Percentiles rank a stretch among this genome's conserved stretches.
Conservation (phyloP, 1,140 invertebrate species). For the Olivierus martensii region DNA sequence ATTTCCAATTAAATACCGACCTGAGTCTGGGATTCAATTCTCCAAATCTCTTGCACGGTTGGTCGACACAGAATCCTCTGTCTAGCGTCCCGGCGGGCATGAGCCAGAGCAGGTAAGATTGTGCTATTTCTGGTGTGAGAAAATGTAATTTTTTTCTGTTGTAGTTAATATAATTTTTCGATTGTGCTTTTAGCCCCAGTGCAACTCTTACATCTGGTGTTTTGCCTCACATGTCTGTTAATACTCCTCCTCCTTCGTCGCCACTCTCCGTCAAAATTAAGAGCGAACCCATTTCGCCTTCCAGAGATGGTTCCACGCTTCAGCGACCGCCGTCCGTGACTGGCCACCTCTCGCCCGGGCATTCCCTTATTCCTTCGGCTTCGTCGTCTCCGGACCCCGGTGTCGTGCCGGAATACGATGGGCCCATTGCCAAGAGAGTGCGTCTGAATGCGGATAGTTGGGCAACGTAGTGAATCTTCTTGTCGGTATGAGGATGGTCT, state of each 20-base stretch:
- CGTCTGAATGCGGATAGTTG: conserved; percentile 8
- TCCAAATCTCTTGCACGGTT: conserved; percentile 18
- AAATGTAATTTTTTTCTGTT: not conserved
- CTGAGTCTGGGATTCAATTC: conserved; percentile 21
- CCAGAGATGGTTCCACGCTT: conserved; percentile 25
- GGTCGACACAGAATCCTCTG: conserved; percentile 24
- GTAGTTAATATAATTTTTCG: not conserved
- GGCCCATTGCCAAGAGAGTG: conserved; percentile 31
- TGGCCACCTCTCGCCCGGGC: conserved; percentile 41
- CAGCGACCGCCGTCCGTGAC: conserved; percentile 15
- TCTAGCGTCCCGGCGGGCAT: not conserved
- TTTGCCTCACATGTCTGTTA: conserved; percentile 46
- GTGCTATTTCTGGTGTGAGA: not conserved
- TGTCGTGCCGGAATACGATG: conserved; percentile 57
- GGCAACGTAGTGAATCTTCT: not conserved
- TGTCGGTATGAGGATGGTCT: too few species aligned
- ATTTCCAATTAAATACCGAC: conserved; percentile 29
- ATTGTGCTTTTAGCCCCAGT: too few species aligned
- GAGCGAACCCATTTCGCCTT: conserved; percentile 54
- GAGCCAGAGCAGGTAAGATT: not conserved
- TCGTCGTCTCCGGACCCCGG: conserved; percentile 26
- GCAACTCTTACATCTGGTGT: too few species aligned
- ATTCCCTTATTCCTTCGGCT: conserved; percentile 25
- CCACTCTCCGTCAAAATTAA: conserved; percentile 79
- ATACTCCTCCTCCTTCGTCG: conserved; percentile 56